phyloP scores from a whole-genome alignment of 2,797 vertebrate genomes.

The Emys orbicularis region DNA sequence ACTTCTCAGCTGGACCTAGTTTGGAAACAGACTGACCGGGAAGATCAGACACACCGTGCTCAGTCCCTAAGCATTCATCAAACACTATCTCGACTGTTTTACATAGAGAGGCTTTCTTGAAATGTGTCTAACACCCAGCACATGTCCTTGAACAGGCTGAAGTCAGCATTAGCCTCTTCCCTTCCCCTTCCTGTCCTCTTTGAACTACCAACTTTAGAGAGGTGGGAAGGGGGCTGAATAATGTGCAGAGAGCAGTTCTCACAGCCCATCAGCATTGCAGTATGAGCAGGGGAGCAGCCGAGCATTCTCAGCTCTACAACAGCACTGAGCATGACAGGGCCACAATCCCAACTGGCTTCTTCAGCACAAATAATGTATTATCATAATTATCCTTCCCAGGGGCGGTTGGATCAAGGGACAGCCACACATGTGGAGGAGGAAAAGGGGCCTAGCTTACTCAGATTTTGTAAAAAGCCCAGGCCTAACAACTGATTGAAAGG shows the following conservation, averaged over 20 bases:
- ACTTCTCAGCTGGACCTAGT: constrained; percentile 41
- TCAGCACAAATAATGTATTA: background rate
- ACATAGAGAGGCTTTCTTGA: constrained; percentile 11
- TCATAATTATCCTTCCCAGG: background rate
- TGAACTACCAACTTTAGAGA: background rate
- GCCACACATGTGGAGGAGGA: background rate
- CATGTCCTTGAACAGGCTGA: background rate
- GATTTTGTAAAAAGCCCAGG: background rate
- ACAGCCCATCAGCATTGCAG: background rate
- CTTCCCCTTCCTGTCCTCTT: background rate
- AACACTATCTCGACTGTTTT: constrained; percentile 37
- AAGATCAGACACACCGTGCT: constrained; percentile 21
- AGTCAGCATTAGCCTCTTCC: background rate
- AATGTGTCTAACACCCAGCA: background rate
- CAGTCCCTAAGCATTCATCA: constrained; percentile 30
- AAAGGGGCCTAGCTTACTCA: background rate
- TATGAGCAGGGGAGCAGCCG: background rate
- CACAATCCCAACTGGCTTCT: background rate
- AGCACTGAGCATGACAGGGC: too few species aligned
- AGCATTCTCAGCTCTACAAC: background rate
- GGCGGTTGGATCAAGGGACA: background rate
- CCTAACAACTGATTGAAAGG: background rate
- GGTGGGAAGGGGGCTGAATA: background rate
- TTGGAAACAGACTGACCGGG: constrained; percentile 11
- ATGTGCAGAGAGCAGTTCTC: background rate